Conservation (phyloP, 2,797 vertebrate species). For the Serranus cabrilla region DNA sequence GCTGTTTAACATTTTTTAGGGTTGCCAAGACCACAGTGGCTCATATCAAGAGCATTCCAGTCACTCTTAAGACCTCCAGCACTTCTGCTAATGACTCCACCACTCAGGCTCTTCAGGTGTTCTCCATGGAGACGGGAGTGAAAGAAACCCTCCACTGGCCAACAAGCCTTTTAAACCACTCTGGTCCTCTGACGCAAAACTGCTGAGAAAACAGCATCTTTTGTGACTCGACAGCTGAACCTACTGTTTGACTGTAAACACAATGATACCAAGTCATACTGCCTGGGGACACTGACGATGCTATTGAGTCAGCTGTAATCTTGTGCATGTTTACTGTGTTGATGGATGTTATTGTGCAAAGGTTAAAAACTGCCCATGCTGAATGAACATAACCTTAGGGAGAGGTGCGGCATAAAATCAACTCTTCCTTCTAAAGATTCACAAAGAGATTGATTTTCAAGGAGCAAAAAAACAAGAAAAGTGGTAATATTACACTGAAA, state of each 20-base stretch:
- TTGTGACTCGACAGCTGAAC: constrained; percentile 2
- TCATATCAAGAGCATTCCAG: constrained; percentile 43
- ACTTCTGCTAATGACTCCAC: constrained; percentile 33
- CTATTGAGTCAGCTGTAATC: background rate
- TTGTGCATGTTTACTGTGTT: background rate
- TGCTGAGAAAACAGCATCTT: constrained; percentile 32
- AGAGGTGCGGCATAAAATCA: constrained; percentile 12
- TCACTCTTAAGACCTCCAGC: constrained; percentile 32
- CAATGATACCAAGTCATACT: background rate
- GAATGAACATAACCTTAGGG: background rate
- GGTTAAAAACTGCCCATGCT: background rate
- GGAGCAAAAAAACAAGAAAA: background rate
- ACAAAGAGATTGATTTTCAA: background rate
- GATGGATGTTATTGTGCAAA: background rate
- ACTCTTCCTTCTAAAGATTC: background rate
- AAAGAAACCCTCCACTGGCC: constrained; percentile 8
- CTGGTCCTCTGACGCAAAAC: constrained; percentile 47
- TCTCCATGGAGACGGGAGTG: constrained; percentile 39
- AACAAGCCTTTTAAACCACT: constrained; percentile 18
- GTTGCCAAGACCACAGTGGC: constrained; percentile 19
- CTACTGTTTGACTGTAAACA: constrained; percentile 35
- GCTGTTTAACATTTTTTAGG: background rate
- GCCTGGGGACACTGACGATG: background rate
- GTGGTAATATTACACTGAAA: background rate
- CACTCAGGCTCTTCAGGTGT: constrained; percentile 43